Conservation (phyloP, 1,140 invertebrate genomes). For the Panagrolaimus sp. region DNA sequence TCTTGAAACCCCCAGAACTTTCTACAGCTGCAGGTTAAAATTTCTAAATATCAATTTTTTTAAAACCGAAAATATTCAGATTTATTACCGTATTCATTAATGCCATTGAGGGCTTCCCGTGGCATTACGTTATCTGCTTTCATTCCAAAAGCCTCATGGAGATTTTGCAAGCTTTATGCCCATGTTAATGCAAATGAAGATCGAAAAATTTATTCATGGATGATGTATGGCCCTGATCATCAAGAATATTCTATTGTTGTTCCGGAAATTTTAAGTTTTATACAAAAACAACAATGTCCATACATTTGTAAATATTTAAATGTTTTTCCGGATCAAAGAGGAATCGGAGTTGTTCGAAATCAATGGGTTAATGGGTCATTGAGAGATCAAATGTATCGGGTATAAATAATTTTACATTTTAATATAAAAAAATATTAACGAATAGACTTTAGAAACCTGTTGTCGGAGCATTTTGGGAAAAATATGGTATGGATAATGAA, state of each 20-base stretch:
- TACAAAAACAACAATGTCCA: neutral
- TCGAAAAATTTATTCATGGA: conserved; percentile 1
- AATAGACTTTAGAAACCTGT: neutral
- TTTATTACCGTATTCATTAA: too few relatives aligned
- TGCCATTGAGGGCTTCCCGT: too few relatives aligned
- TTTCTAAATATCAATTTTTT: too few relatives aligned
- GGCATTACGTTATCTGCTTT: too few relatives aligned
- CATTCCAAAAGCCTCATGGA: neutral
- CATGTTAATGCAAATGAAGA: neutral
- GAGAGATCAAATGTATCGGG: conserved; percentile 19
- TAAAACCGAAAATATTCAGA: too few relatives aligned
- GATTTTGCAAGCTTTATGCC: neutral
- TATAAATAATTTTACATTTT: neutral
- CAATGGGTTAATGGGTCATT: neutral
- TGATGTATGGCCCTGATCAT: neutral
- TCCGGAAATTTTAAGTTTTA: neutral
- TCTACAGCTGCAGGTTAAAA: neutral
- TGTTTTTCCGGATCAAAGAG: neutral
- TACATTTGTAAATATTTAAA: neutral
- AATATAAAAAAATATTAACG: neutral
- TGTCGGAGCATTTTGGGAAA: conserved; percentile 13
- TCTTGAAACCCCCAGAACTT: neutral
- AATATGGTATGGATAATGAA: conserved; percentile 21
- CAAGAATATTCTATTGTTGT: neutral
- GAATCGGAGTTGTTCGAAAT: conserved; percentile 17